phyloP scores from a whole-genome alignment of 2,888 invertebrate species.

The Cotesia congregata region DNA sequence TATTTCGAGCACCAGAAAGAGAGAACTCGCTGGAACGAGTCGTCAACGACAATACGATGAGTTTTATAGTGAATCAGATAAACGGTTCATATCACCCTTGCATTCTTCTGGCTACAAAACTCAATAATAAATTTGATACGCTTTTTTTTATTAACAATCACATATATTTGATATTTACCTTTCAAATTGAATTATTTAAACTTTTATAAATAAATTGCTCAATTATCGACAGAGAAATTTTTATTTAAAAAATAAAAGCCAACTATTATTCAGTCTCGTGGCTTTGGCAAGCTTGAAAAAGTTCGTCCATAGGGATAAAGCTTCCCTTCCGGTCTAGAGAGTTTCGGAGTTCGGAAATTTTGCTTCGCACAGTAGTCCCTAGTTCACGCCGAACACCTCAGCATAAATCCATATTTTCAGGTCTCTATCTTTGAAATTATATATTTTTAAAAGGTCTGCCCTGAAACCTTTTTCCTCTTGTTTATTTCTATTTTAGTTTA shows the following conservation, averaged over 20 bases:
- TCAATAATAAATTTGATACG: slow-evolving; percentile 56
- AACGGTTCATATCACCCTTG: slow-evolving; percentile 36
- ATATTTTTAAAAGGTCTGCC: slow-evolving; percentile 5
- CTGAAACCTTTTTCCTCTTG: background rate
- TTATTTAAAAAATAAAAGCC: too few species aligned
- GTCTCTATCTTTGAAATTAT: background rate
- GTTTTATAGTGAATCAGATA: slow-evolving; percentile 58
- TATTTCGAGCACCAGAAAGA: slow-evolving; percentile 40
- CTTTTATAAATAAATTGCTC: background rate
- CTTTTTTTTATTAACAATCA: slow-evolving; percentile 22
- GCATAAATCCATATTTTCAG: background rate
- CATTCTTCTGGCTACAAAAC: slow-evolving; percentile 2
- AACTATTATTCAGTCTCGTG: too few species aligned
- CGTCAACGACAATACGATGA: slow-evolving; percentile 50
- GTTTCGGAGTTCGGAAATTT: slow-evolving; percentile 18
- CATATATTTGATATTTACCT: background rate
- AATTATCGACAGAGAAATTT: too few species aligned
- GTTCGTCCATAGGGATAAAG: slow-evolving; percentile 21
- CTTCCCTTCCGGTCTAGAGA: slow-evolving; percentile 15
- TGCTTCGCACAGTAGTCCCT: slow-evolving; percentile 9
- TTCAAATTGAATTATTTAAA: background rate
- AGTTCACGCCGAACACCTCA: slow-evolving; percentile 3
- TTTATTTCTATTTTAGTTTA: slow-evolving; percentile 29
- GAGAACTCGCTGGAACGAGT: slow-evolving; percentile 36
- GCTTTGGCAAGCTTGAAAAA: slow-evolving; percentile 11